A percentile compares a stretch with the other conserved stretches of the same genome.
Evolutionary conservation across 2,888 invertebrate species (phyloP).

Genomic region (Actias luna): DNA sequence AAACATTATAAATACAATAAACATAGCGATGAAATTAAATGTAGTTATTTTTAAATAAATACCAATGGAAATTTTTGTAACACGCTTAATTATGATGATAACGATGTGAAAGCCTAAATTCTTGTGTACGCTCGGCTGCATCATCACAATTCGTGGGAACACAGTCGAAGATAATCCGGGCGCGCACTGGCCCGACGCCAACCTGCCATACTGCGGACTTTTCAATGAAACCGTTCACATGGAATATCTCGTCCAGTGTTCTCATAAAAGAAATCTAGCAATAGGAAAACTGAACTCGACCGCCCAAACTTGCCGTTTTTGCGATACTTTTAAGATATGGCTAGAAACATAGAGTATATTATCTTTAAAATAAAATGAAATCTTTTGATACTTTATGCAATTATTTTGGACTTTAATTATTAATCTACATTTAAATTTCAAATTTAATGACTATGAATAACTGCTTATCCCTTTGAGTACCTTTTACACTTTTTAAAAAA

Average conservation of each 20-base stretch:
- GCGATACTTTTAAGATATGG: neutral
- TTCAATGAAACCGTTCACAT: constrained; percentile 77
- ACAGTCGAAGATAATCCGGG: constrained; percentile 70
- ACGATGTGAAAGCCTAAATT: constrained; percentile 54
- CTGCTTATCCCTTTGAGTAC: no score
- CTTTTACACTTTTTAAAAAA: no score
- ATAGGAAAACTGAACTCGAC: constrained; percentile 60
- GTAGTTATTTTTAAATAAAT: neutral
- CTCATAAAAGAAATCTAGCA: constrained; percentile 75
- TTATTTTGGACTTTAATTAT: neutral
- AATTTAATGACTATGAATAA: no score
- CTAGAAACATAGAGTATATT: neutral
- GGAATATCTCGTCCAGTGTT: constrained; percentile 78
- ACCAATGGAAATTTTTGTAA: constrained; percentile 10
- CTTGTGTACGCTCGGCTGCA: constrained; percentile 53
- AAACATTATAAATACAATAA: neutral
- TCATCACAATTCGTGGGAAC: constrained; percentile 73
- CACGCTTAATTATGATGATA: constrained; percentile 55
- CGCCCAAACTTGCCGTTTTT: constrained; percentile 40
- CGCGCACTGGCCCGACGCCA: constrained; percentile 70
- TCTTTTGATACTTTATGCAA: neutral
- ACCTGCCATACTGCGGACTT: constrained; percentile 76
- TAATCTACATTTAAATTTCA: neutral
- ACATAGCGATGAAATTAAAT: neutral
- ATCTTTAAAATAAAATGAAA: neutral